Evolutionary conservation across 2,888 invertebrate species (phyloP).

Genomic region (Dicyrtoma fusca): DNA sequence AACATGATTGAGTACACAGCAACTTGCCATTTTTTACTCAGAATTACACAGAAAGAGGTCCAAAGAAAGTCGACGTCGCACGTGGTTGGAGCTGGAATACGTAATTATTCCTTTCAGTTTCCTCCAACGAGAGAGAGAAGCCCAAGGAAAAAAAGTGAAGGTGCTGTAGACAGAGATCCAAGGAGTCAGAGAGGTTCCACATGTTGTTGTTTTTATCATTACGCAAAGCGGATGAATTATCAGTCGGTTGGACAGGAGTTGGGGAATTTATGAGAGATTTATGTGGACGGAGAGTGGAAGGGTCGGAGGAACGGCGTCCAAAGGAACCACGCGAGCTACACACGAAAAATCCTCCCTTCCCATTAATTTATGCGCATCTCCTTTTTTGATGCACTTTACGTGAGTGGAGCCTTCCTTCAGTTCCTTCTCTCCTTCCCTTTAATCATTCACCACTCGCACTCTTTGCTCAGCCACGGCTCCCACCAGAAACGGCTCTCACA

Average conservation of each 20-base stretch:
- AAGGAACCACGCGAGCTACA: not conserved
- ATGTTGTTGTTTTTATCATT: conserved; percentile 7
- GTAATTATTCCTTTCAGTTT: too few species aligned
- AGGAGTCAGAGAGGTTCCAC: not conserved
- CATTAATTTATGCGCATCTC: conserved; percentile 13
- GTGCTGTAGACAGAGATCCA: not conserved
- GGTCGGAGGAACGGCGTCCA: not conserved
- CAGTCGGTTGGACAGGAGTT: not conserved
- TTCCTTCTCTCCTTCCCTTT: too few species aligned
- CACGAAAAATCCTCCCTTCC: conserved; percentile 13
- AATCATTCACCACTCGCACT: too few species aligned
- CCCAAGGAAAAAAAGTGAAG: not conserved
- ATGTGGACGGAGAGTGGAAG: not conserved
- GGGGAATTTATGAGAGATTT: conserved; percentile 2
- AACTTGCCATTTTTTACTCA: not conserved
- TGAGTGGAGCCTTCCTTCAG: too few species aligned
- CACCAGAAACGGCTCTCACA: too few species aligned
- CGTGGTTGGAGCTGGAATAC: too few species aligned
- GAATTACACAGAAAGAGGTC: not conserved
- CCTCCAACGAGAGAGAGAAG: not conserved
- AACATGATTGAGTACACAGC: too few species aligned
- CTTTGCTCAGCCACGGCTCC: too few species aligned
- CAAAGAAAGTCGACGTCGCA: too few species aligned
- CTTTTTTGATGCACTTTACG: conserved; percentile 10
- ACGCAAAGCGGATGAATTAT: conserved; percentile 7